Evolutionary conservation across 2,888 invertebrate species (phyloP), one percentile per base, ranked within the genome.

Genomic region (Harpalus rufipes): DNA sequence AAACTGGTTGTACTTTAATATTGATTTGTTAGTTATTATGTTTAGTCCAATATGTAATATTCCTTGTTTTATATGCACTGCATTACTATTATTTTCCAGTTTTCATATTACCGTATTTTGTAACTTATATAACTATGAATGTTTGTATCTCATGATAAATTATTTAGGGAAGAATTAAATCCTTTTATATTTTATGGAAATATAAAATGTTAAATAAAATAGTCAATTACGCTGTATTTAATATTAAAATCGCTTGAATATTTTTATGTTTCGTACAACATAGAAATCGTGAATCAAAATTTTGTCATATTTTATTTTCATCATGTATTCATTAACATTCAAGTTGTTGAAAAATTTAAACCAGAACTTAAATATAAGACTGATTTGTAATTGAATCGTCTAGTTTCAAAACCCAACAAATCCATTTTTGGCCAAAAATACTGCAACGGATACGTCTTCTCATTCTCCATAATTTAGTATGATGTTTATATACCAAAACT

Each of bases 131-230:
- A 41, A 72, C 16, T 59, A 74, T 82, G 44, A 51, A 82, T 81
- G 74, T 81, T 68, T 81, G 81, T 82, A 72, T 58, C 51, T 82
- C 72, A 51, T 39, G 59, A 18, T 44, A 32, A 72, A 82, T 51
- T 68, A 39, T 32, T 10, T 72, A 59, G 51, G 21, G 10, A 63
- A 81, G 58, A 61, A 81, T 10, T 76, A 76, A 65, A 68, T 68
- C 44, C 16, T 81, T 63, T 81, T 81, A 56, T 81, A 74, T 82
- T 82, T 72, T 82, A 74, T 74, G 82, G 59, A 72, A 74, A 59
- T 72, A 44, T 82, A 80, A 80, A 58, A 72, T 72, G 59, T 82
- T 72, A 41, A 82, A 72, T 82, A 25, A 82, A 82, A 82, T 82
- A 82, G 82, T 82, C 82, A 82, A 82, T 74, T 82, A 82, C 21